A percentile compares a stretch with the other conserved stretches of the same genome.
phyloP scores from a whole-genome alignment of 2,113 vertebrate genomes.

The Synchiropus splendidus region DNA sequence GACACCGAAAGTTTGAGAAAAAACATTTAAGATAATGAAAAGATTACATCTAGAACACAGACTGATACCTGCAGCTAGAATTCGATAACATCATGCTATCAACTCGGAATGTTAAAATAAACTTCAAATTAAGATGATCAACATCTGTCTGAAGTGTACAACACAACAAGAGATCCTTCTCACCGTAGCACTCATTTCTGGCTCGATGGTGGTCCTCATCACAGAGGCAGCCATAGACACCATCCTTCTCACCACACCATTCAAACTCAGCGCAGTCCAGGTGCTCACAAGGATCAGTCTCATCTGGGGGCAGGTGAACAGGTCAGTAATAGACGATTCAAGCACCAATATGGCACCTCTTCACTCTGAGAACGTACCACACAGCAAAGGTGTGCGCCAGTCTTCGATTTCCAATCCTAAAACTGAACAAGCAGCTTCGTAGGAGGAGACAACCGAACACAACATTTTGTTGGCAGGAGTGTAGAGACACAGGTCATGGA shows the following conservation, averaged over 20 bases:
- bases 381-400: conserved; percentile 34
- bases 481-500: conserved; percentile 51
- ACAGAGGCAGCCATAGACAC: conserved; percentile 61
- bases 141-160: no score
- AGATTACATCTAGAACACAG: no score
- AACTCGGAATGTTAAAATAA: no score
- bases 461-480: conserved; percentile 37
- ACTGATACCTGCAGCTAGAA: no score
- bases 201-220: conserved; percentile 23
- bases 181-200: conserved; percentile 30
- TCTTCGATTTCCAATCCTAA: conserved; percentile 20
- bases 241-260: conserved; percentile 55
- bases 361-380: conserved; percentile 30
- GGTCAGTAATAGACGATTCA: background rate
- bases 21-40: no score
- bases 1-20: no score
- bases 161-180: background rate
- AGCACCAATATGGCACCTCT: background rate
- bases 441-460: conserved; percentile 44
- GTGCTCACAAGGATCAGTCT: conserved; percentile 40
- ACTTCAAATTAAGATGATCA: no score
- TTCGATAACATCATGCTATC: no score
- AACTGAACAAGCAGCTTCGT: conserved; percentile 34
- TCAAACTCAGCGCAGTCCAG: conserved; percentile 50
- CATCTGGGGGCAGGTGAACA: conserved; percentile 10